These are phyloP conservation scores for Orthosia cruda DNA, from an alignment of 2,888 invertebrate species.

Conservation along the genomic window DNA sequence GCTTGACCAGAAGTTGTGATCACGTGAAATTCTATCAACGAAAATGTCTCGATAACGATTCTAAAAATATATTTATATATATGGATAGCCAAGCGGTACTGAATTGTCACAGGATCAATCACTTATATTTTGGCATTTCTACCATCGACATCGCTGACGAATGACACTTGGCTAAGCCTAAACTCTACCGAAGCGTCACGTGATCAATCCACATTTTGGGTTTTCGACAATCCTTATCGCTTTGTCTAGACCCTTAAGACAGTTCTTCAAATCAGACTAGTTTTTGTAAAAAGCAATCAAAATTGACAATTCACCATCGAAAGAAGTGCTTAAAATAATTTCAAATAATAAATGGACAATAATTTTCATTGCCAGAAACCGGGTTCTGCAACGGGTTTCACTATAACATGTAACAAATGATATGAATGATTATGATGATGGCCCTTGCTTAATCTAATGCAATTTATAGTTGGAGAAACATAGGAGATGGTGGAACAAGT, in stretches of 20 bases:
- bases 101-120: no score
- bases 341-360: slow-evolving; percentile 26
- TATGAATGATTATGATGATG: background rate
- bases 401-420: background rate
- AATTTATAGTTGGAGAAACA: background rate
- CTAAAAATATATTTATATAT: no score
- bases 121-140: no score
- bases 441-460: background rate
- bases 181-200: no score
- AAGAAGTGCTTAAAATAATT: slow-evolving; percentile 6
- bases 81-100: no score
- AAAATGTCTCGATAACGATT: no score
- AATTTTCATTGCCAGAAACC: background rate
- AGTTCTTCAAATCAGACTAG: slow-evolving; percentile 58
- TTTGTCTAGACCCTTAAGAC: background rate
- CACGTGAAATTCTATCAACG: no score
- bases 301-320: slow-evolving; percentile 12
- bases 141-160: no score
- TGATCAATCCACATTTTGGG: background rate
- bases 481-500: background rate
- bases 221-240: background rate
- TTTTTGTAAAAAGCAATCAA: slow-evolving; percentile 40
- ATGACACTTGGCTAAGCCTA: no score
- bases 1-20: no score
- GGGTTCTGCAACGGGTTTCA: background rate